phyloP scores from a whole-genome alignment of 1,140 invertebrate species.

The Aporrectodea caliginosa region DNA sequence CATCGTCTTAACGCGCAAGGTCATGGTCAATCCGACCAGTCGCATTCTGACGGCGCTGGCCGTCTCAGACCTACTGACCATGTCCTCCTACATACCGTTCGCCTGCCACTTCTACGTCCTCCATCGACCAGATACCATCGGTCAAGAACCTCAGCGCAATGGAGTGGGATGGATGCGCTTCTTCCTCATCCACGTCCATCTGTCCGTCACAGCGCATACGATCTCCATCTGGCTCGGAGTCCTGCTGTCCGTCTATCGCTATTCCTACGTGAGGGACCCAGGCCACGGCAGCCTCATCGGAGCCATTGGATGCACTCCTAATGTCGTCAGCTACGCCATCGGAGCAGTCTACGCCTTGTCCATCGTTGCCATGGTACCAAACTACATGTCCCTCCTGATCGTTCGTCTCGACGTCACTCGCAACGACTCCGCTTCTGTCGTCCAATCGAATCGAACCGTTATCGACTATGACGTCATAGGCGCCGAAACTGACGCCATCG shows the following conservation, averaged over 20 bases:
- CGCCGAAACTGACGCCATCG: neutral
- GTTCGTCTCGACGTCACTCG: neutral
- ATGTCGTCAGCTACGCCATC: neutral
- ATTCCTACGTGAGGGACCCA: conserved; percentile 70
- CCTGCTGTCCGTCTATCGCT: conserved; percentile 84
- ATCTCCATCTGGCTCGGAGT: conserved; percentile 89
- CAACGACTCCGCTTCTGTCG: too few species aligned
- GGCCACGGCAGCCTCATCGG: conserved; percentile 57
- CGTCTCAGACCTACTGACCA: conserved; percentile 77
- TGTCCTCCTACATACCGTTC: conserved; percentile 81
- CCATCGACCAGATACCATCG: conserved; percentile 23
- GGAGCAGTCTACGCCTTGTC: neutral
- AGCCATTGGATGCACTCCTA: neutral
- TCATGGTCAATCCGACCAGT: conserved; percentile 72
- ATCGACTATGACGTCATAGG: neutral
- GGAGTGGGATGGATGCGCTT: conserved; percentile 44
- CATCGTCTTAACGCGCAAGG: conserved; percentile 76
- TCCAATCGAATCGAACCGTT: neutral
- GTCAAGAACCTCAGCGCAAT: neutral
- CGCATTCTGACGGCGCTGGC: conserved; percentile 67
- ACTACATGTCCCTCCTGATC: neutral
- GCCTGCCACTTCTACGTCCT: conserved; percentile 62
- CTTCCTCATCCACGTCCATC: conserved; percentile 59
- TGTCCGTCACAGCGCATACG: conserved; percentile 77
- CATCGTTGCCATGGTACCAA: neutral